These are phyloP conservation scores for Atta cephalotes DNA, from an alignment of 1,140 invertebrate genomes.

Conservation along the genomic window DNA sequence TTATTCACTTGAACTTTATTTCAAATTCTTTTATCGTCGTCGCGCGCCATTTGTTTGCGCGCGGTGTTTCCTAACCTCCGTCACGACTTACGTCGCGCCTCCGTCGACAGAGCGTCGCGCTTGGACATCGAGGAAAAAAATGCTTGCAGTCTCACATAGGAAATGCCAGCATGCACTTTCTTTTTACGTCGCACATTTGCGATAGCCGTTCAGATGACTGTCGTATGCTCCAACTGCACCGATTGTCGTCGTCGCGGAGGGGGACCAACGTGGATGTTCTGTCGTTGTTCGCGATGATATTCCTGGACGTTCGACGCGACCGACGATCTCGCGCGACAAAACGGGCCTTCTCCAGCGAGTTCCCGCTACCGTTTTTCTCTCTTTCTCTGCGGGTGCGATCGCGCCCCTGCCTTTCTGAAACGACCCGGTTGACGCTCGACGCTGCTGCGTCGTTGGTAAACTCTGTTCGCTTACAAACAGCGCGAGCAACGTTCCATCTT, in stretches of 20 bases:
- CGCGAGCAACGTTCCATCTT: conserved; percentile 68
- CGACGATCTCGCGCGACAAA: neutral
- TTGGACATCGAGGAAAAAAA: neutral
- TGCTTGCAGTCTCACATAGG: neutral
- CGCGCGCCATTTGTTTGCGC: neutral
- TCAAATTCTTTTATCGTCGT: neutral
- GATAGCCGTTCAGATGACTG: neutral
- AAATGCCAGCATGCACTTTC: neutral
- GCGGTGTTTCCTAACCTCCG: conserved; percentile 43
- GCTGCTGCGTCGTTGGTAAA: conserved; percentile 68
- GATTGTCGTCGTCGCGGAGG: no score
- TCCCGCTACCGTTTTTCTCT: conserved; percentile 11
- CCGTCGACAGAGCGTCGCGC: conserved; percentile 35
- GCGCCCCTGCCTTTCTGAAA: conserved; percentile 61
- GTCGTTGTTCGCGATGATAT: neutral
- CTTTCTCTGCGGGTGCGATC: conserved; percentile 28
- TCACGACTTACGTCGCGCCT: conserved; percentile 2
- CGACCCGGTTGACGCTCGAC: conserved; percentile 66
- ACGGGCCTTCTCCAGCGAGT: neutral
- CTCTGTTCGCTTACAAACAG: conserved; percentile 63
- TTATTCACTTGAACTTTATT: conserved; percentile 26
- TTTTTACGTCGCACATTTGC: neutral
- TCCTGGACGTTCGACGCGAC: neutral
- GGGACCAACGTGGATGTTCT: neutral
- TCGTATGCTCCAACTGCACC: neutral